Conservation (phyloP, 2,113 vertebrate genomes). For the Ibidorhyncha struthersii region DNA sequence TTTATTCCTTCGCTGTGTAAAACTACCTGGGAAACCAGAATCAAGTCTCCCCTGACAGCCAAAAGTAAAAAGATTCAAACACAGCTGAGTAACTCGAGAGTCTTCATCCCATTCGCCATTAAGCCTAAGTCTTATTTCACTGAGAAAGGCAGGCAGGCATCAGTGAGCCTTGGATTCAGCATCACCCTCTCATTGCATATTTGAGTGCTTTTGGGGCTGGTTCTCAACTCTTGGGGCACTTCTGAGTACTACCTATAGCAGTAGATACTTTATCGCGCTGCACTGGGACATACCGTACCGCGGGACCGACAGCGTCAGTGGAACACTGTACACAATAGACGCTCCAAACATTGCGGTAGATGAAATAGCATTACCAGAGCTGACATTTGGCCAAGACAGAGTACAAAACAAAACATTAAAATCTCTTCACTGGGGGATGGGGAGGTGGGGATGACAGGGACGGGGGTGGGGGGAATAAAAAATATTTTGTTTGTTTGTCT, state of each 20-base stretch:
- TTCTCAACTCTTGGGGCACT: neutral
- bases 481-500: neutral
- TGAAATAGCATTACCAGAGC: neutral
- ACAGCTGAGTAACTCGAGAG: neutral
- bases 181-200: neutral
- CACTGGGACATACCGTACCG: neutral
- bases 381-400: neutral
- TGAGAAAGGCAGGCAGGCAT: neutral
- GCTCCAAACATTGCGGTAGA: neutral
- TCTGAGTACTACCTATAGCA: neutral
- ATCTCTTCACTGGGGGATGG: neutral
- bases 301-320: accelerated
- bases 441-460: too few relatives aligned
- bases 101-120: neutral
- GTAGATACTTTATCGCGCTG: neutral
- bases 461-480: neutral
- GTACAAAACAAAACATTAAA: neutral
- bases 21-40: neutral
- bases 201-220: neutral
- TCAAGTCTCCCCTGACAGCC: neutral
- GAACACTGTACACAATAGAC: accelerated
- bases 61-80: neutral
- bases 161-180: neutral
- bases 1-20: neutral
- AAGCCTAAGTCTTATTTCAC: neutral